A percentile compares a stretch with the other conserved stretches of the same genome.
phyloP scores from a whole-genome alignment of 2,113 vertebrate species.

The Chloropsis cyanopogon region DNA sequence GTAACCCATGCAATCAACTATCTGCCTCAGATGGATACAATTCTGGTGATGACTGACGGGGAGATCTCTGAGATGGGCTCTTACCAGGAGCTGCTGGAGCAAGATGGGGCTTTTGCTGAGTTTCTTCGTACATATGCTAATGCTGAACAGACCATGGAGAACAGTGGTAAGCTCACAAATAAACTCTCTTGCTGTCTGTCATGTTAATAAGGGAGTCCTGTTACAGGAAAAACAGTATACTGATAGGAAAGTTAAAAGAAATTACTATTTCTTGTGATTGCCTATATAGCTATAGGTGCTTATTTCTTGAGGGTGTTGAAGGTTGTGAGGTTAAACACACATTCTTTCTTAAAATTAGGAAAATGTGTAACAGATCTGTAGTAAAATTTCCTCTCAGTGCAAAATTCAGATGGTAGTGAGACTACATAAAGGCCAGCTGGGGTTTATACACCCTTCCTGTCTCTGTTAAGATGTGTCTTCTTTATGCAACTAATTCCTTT shows the following conservation, averaged over 20 bases:
- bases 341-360: background rate
- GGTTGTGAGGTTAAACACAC: background rate
- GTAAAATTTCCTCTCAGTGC: background rate
- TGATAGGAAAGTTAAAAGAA: background rate
- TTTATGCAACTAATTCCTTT: background rate
- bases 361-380: background rate
- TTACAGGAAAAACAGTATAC: background rate
- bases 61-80: conserved; percentile 93
- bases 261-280: background rate
- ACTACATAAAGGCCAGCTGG: background rate
- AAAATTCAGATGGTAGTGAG: background rate
- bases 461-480: background rate
- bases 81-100: conserved; percentile 86
- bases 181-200: background rate
- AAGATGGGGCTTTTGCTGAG: conserved; percentile 88
- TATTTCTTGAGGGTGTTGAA: background rate
- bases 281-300: background rate
- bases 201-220: background rate
- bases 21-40: conserved; percentile 84
- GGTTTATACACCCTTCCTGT: background rate
- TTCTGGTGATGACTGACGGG: conserved; percentile 91
- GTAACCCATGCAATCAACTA: conserved; percentile 91
- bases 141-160: conserved; percentile 70
- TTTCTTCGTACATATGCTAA: conserved; percentile 85
- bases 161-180: conserved; percentile 28